phyloP scores from a whole-genome alignment of 1,140 invertebrate genomes.

The Drosophila littoralis region DNA sequence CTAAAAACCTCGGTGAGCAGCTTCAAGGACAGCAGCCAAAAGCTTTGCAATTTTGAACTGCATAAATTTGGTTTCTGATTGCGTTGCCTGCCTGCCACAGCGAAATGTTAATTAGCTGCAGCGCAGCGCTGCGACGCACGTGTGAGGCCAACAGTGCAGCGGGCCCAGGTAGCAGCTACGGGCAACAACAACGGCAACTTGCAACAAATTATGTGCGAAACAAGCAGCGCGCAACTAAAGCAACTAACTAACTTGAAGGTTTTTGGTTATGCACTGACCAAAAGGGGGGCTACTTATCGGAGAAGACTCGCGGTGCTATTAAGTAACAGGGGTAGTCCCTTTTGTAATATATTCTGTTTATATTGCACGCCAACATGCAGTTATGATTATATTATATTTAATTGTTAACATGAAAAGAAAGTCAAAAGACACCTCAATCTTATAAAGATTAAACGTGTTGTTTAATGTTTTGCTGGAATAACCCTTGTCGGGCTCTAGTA shows the following conservation, averaged over 20 bases:
- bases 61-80: conserved; percentile 68
- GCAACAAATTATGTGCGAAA: conserved; percentile 63
- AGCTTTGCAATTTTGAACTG: conserved; percentile 49
- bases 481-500: no score
- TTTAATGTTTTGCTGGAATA: no score
- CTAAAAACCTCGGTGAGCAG: conserved; percentile 8
- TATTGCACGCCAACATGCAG: no score
- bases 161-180: conserved; percentile 1
- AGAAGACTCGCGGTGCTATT: no score
- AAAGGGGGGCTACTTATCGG: background rate
- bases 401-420: no score
- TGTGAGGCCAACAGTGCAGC: conserved; percentile 52
- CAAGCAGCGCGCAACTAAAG: conserved; percentile 27
- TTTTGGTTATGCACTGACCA: conserved; percentile 5
- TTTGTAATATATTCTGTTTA: no score
- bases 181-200: conserved; percentile 32
- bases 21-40: conserved; percentile 58
- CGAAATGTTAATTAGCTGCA: conserved; percentile 74
- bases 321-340: no score
- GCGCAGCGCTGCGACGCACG: conserved; percentile 47
- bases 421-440: no score
- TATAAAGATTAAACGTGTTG: no score
- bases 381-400: no score
- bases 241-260: conserved; percentile 27
- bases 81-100: conserved; percentile 42